A percentile compares a stretch with the other conserved stretches of the same genome.
Evolutionary conservation across 2,888 invertebrate species (phyloP).

Genomic region (Chrysotoxum bicinctum): DNA sequence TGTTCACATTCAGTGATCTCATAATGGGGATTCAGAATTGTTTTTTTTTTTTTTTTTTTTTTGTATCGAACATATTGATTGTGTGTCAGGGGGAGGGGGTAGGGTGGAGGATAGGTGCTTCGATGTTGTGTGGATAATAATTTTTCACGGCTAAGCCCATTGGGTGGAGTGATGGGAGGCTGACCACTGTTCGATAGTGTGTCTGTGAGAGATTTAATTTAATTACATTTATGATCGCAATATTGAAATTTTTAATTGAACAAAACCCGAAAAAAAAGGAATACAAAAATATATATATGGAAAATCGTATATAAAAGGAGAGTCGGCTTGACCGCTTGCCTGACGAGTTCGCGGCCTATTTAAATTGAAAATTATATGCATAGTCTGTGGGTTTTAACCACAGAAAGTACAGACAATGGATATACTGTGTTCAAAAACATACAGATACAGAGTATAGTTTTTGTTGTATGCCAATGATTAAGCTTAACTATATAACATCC

Average conservation of each 20-base stretch:
- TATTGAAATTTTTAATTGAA: conserved; percentile 56
- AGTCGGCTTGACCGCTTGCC: conserved; percentile 25
- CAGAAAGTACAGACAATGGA: conserved; percentile 41
- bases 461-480: not conserved
- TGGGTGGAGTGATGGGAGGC: not conserved
- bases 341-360: conserved; percentile 43
- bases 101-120: not conserved
- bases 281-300: not conserved
- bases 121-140: conserved; percentile 13
- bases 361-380: conserved; percentile 63
- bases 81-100: not conserved
- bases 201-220: conserved; percentile 69
- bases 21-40: not conserved
- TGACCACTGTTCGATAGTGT: not conserved
- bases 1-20: conserved; percentile 38
- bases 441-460: not conserved
- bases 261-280: not conserved
- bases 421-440: conserved; percentile 20
- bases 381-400: conserved; percentile 41
- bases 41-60: not conserved
- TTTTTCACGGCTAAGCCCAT: conserved; percentile 8
- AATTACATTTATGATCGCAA: conserved; percentile 65
- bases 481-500: not conserved
- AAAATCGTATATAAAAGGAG: not conserved
- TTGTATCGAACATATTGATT: not conserved